Evolutionary conservation across 2,113 vertebrate genomes (phyloP), one percentile per base, ranked within the genome.

Genomic region (Acrocephalus arundinaceus): DNA sequence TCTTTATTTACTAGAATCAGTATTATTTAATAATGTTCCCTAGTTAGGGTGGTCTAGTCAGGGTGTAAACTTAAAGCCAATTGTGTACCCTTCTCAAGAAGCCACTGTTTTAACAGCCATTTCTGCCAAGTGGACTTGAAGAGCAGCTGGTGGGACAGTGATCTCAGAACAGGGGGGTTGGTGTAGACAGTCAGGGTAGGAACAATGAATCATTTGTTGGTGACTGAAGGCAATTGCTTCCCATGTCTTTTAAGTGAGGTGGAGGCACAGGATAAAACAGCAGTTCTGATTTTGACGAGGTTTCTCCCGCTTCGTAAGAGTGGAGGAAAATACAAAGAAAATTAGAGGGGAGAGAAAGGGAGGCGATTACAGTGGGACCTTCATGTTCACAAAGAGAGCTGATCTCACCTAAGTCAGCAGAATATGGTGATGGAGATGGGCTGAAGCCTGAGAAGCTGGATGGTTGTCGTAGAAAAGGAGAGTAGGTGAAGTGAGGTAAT

Each of bases 81-180:
- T 31, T 39, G 10, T 52, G 39, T 78, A 83, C 24, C 43, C 27
- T 25, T 67, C 43, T 20, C 35, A 9, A 68, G 61, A 35, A 75
- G 14, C 31, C 33, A 43, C 2, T 2, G 1, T 17, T 52, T 12
- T 19, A 5, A 41, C 21, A 72, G 49, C 37, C 23, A 0, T 21
- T 51, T 77, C 63, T 49, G 33, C 15, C 24, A 43, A 54, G 17
- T 3, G 35, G 23, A 6, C 19, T 57, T 57, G 39, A 65, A 39
- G 37, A 74, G 68, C 15, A 59, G 61, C 57, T 48, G 52, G 37
- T 54, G 39, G 74, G 39, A 45, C 55, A 39, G 55, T 11, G 54
- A 30, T 62, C 20, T 22, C 21, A 43, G 10, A 41, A 4, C 57
- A 48, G 68, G 25, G 37, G 62, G 68, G 24, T 58, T 52, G 30